A percentile compares a stretch with the other conserved stretches of the same genome.
phyloP scores from a whole-genome alignment of 2,888 invertebrate genomes.

The Melanotus villosus region DNA sequence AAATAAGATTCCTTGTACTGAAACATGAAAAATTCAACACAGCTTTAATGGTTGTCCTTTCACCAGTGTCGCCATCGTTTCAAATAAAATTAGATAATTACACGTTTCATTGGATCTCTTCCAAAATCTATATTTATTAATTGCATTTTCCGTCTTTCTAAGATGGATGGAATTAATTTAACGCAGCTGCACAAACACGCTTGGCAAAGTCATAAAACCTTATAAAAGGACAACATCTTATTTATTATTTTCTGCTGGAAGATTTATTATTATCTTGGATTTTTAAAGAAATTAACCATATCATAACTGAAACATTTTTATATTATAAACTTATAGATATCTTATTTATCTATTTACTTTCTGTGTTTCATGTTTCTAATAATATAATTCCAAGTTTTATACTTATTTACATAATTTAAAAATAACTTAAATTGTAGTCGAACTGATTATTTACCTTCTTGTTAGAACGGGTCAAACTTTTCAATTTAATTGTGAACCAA shows the following conservation, averaged over 20 bases:
- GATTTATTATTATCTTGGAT: conserved; percentile 11
- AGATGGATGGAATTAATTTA: conserved; percentile 27
- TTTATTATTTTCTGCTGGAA: neutral
- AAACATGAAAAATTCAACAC: too few species aligned
- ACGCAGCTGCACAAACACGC: neutral
- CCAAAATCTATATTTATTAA: conserved; percentile 31
- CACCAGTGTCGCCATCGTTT: neutral
- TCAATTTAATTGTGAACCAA: too few species aligned
- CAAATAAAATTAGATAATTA: conserved; percentile 4
- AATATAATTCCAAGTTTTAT: too few species aligned
- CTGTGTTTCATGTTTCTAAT: too few species aligned
- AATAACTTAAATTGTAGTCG: too few species aligned
- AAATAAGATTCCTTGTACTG: too few species aligned
- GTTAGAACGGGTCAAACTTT: too few species aligned
- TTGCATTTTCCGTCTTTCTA: conserved; percentile 17
- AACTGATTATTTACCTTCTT: too few species aligned
- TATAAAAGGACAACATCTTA: neutral
- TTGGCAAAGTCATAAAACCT: neutral
- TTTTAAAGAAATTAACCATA: neutral
- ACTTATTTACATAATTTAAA: too few species aligned
- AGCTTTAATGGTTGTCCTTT: neutral
- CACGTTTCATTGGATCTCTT: conserved; percentile 13
- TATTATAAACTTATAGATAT: too few species aligned
- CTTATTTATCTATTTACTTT: too few species aligned
- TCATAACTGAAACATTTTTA: neutral